Percentiles rank a stretch among this genome's conserved stretches.
Evolutionary conservation across 2,888 invertebrate species (phyloP).

Genomic region (Eilema caniola): DNA sequence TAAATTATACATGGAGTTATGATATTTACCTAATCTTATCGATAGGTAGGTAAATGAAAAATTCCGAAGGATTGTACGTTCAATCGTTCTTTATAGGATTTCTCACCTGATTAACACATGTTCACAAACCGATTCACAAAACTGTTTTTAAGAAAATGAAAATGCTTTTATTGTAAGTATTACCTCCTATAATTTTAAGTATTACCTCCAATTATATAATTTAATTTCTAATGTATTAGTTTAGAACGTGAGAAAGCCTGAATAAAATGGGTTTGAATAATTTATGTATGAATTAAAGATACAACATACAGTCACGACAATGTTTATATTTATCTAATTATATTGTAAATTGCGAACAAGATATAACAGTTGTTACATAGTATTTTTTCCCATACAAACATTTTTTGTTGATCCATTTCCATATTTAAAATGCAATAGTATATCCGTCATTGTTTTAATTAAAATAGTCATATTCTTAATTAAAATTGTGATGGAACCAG

Average conservation of each 20-base stretch:
- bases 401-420: constrained; percentile 84
- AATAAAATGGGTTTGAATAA: constrained; percentile 33
- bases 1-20: constrained; percentile 35
- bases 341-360: constrained; percentile 82
- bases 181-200: constrained; percentile 84
- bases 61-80: constrained; percentile 27
- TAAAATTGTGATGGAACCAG: constrained; percentile 59
- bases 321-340: constrained; percentile 67
- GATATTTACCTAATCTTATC: constrained; percentile 46
- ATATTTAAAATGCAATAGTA: constrained; percentile 86
- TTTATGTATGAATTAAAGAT: constrained; percentile 49
- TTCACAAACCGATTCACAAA: constrained; percentile 74
- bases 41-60: constrained; percentile 45
- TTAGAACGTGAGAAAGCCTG: constrained; percentile 46
- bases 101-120: constrained; percentile 59
- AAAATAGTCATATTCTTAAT: constrained; percentile 32
- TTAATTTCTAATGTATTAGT: constrained; percentile 72
- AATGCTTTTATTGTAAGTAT: constrained; percentile 81
- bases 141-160: constrained; percentile 55
- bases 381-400: constrained; percentile 80
- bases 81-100: constrained; percentile 26
- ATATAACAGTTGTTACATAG: constrained; percentile 83
- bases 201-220: constrained; percentile 80
- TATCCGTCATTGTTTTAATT: constrained; percentile 55
- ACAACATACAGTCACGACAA: constrained; percentile 56